phyloP scores from a whole-genome alignment of 2,888 invertebrate species.

The Lydus trimaculatus region DNA sequence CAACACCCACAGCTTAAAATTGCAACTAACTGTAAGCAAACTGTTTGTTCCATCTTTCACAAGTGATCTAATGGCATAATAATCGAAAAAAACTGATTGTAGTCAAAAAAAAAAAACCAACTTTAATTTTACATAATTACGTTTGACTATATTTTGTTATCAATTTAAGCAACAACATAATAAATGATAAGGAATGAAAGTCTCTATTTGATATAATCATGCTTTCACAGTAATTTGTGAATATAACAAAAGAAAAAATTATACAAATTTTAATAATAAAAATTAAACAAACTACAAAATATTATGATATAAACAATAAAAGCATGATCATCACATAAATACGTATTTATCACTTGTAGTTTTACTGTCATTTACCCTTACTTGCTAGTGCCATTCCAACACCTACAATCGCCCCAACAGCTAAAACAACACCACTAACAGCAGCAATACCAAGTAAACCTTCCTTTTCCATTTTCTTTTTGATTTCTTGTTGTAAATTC shows the following conservation, averaged over 20 bases:
- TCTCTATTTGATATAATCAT: not conserved
- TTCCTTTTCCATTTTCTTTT: constrained; percentile 91
- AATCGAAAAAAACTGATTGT: no score
- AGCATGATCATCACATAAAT: constrained; percentile 12
- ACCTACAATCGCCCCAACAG: constrained; percentile 82
- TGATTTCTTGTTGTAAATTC: constrained; percentile 79
- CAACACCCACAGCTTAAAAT: not conserved
- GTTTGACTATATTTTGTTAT: not conserved
- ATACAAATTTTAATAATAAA: not conserved
- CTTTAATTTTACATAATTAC: not conserved
- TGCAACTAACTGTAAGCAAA: not conserved
- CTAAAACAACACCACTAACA: constrained; percentile 87
- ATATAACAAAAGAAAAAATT: not conserved
- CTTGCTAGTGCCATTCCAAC: constrained; percentile 79
- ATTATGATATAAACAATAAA: constrained; percentile 1
- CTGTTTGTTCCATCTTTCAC: no score
- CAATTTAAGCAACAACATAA: not conserved
- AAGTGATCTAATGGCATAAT: no score
- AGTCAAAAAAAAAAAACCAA: no score
- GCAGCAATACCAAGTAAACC: constrained; percentile 89
- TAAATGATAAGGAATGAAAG: not conserved
- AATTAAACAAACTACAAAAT: not conserved
- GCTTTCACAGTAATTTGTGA: not conserved
- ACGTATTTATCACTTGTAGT: constrained; percentile 19
- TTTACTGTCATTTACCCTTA: constrained; percentile 43